Evolutionary conservation across 2,797 vertebrate species (phyloP).

Genomic region (Gambusia yucatana): DNA sequence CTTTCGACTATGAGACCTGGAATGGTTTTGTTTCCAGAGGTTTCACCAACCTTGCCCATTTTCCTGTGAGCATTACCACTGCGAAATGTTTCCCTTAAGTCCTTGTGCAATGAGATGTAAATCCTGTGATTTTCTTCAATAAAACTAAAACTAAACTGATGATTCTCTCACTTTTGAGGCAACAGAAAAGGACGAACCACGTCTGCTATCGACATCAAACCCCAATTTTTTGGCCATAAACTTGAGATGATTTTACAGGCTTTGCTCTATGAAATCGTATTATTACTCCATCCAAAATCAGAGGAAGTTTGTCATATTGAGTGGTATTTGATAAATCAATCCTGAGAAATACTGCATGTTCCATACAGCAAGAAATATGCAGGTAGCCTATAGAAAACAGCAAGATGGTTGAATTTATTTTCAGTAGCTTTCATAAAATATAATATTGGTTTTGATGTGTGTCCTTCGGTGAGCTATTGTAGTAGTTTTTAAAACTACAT

Average conservation of each 20-base stretch:
- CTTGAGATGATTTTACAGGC: background rate
- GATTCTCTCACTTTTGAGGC: background rate
- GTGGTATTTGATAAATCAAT: background rate
- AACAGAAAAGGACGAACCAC: background rate
- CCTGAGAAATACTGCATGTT: background rate
- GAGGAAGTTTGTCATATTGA: background rate
- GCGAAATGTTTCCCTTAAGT: background rate
- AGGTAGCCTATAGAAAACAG: background rate
- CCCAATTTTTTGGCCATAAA: background rate
- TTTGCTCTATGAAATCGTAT: background rate
- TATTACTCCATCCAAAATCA: background rate
- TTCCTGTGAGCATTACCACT: background rate
- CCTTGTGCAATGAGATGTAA: background rate
- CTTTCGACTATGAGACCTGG: background rate
- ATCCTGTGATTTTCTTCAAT: background rate
- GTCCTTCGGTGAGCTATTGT: conserved; percentile 16
- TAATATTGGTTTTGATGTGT: conserved; percentile 1
- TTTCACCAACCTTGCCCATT: background rate
- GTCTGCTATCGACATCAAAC: background rate
- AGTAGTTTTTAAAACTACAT: conserved; percentile 30
- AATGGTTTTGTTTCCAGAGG: background rate
- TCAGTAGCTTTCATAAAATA: conserved; percentile 7
- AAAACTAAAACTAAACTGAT: background rate
- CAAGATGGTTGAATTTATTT: background rate
- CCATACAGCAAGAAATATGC: background rate